Evolutionary conservation across 2,888 invertebrate genomes (phyloP).

Genomic region (Uloborus plumipes): DNA sequence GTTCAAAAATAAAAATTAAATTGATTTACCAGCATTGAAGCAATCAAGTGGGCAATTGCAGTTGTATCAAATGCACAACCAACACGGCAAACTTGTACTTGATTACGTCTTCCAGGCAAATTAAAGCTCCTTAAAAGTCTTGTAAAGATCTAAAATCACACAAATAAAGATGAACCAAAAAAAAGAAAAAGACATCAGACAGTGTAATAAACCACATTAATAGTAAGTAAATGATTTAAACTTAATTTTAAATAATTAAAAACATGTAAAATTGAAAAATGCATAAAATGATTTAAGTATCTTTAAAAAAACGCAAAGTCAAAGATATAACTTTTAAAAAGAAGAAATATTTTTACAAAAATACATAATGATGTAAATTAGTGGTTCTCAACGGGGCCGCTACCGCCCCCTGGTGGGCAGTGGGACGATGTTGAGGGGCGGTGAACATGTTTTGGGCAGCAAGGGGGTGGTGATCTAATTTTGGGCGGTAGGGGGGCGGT

Average conservation of each 20-base stretch:
- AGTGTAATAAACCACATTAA: not conserved
- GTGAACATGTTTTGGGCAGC: too few relatives aligned
- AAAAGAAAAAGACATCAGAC: not conserved
- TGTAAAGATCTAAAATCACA: constrained; percentile 73
- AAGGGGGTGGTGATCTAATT: too few relatives aligned
- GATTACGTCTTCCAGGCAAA: constrained; percentile 80
- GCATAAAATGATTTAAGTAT: not conserved
- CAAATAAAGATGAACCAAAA: constrained; percentile 1
- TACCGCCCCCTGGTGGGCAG: too few relatives aligned
- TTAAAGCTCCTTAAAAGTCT: constrained; percentile 79
- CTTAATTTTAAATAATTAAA: not conserved
- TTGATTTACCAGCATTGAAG: constrained; percentile 74
- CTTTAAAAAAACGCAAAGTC: not conserved
- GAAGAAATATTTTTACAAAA: too few relatives aligned
- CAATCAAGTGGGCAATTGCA: constrained; percentile 75
- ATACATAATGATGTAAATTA: too few relatives aligned
- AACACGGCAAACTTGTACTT: constrained; percentile 66
- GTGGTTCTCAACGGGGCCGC: too few relatives aligned
- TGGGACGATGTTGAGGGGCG: too few relatives aligned
- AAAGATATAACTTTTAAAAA: not conserved
- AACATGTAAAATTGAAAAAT: not conserved
- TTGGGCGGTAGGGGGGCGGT: too few relatives aligned
- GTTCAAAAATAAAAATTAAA: not conserved
- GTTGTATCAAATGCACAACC: constrained; percentile 74
- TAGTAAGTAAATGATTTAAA: not conserved